Evolutionary conservation across 2,113 vertebrate genomes (phyloP), one percentile per base, ranked within the genome.

Genomic region (Cephalopterus ornatus): DNA sequence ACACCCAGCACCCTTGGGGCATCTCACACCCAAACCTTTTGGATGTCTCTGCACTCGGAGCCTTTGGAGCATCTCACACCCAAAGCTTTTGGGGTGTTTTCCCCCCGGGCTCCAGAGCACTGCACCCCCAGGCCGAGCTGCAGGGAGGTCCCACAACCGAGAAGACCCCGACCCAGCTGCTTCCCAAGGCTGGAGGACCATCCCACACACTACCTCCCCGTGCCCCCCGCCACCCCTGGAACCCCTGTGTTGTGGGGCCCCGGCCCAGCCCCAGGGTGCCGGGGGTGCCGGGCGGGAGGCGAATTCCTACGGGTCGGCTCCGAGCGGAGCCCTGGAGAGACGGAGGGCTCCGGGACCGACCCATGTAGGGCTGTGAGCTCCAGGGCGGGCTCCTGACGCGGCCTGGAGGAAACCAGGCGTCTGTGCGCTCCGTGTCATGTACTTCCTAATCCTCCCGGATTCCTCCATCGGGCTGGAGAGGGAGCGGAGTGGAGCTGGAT

Each of bases 291-390:
- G 79, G 81, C 65, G 39, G 70, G 73, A 94, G 80, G 85, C 49
- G 2, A 88, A 96, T 96, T 96, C 95, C 96, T 93, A 1, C 70
- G 73, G 96, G 91, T 76, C 89, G 10, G 68, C 85, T 90, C 63
- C 4, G 59, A 94, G 92, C 6, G 20, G 52, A 39, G 85, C 89
- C 27, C 53, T 1, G 67, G 53, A 72, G 93, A 91, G 93, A 32
- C 87, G 39, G 77, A 94, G 89, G 85, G 88, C 30, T 62, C 74
- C 56, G 87, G 95, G 18, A 93, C 95, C 92, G 92, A 96, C 96
- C 96, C 96, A 97, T 97, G 96, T 97, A 97, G 95, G 96, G 96
- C 90, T 96, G 94, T 96, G 96, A 93, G 95, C 68, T 80, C 93
- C 95, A 95, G 96, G 95, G 96, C 95, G 93, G 95, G 87, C 92